Evolutionary conservation across 2,113 vertebrate species (phyloP).

Genomic region (Lasiurus borealis): DNA sequence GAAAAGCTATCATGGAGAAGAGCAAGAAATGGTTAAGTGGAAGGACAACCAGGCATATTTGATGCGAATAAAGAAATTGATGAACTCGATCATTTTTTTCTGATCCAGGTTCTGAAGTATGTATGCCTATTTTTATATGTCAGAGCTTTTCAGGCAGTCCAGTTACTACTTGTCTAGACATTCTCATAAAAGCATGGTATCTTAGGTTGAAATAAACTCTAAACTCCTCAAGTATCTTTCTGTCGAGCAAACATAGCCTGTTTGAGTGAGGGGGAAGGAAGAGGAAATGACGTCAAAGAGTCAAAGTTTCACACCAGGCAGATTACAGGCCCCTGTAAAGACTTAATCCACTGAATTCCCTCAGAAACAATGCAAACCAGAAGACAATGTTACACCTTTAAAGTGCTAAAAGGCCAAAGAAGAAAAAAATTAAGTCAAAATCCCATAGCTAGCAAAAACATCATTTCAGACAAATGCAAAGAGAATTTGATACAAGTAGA

Average conservation of each 20-base stretch:
- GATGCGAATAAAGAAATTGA: not conserved
- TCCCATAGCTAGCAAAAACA: not conserved
- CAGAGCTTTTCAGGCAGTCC: not conserved
- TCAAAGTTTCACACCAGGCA: not conserved
- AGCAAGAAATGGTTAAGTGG: not conserved
- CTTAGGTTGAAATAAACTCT: not conserved
- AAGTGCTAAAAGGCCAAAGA: not conserved
- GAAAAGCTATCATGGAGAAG: not conserved
- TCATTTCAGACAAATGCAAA: not conserved
- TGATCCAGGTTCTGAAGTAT: not conserved
- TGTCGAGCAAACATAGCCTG: not conserved
- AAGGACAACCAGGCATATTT: not conserved
- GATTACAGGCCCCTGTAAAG: not conserved
- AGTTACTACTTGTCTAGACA: not conserved
- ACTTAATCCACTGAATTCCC: not conserved
- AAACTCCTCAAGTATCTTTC: not conserved
- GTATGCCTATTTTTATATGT: not conserved
- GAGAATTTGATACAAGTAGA: not conserved
- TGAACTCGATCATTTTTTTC: not conserved
- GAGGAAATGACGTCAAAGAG: not conserved
- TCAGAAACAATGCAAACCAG: not conserved
- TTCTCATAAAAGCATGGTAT: not conserved
- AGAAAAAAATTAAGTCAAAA: not conserved
- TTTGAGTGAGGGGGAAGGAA: not conserved
- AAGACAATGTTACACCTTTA: not conserved